Evolutionary conservation across 1,140 invertebrate genomes (phyloP), one percentile per base, ranked within the genome.

Genomic region (Adoxophyes honmai): DNA sequence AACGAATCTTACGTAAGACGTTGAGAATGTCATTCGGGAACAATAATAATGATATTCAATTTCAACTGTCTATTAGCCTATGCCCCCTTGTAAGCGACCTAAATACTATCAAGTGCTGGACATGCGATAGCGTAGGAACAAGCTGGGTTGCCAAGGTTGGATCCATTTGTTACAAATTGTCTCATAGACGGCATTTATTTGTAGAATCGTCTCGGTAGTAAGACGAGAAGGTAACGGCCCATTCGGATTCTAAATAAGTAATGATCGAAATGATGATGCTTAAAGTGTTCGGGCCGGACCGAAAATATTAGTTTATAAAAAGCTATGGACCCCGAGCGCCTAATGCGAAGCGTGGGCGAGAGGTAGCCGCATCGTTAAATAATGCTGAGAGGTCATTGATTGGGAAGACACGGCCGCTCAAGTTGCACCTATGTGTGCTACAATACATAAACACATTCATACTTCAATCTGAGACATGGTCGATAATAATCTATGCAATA

Each of bases 101-200:
- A 75, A 78, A 84, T 83, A 77, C 58, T 69, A 69, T 63, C 68
- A 52, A 16, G 13, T 62, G 55, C 57, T 64, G 64, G 66, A 78
- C 73, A 78, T 60, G 70, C 68, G 69, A 82, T 75, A 61, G 78
- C 78, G 78, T 77, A 83, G 80, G 73, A 83, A 80, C 78, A 73
- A 71, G 73, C 83, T 79, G 77, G 78, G 78, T 76, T 70, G 74
- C 69, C 81, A 88, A 88, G 83, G 85, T 71, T 82, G 70, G 74
- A 88, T 82, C 81, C 73, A 88, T 88, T 85, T 81, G 64, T 77
- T 70, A 85, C 74, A 71, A 78, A 83, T 82, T 82, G 75, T 72
- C 75, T 72, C 64, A 69, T 68, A 75, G 66, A 68, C 70, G 67
- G 65, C 64, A 64, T 59, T 66, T 59, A 60, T 59, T 59, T 48